Base-by-base conservation (phyloP, 2,888 invertebrate species). In the Cantharis lateralis region DNA sequence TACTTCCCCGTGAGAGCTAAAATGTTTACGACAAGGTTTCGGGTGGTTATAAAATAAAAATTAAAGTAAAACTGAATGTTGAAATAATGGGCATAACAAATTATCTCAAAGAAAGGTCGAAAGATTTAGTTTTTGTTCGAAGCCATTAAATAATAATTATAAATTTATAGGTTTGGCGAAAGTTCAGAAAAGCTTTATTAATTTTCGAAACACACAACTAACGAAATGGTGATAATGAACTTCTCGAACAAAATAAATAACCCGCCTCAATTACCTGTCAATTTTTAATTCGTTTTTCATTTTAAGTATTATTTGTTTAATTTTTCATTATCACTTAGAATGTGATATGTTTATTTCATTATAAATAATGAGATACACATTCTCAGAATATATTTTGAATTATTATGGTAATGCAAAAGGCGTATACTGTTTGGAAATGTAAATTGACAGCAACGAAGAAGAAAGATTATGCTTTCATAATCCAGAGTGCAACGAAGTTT, bases 351-450 rank as follows among this genome's bases (percentile, higher is more conserved):
- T 71, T 18, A 74, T 78, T 69, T 63, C 63, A n/a, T 74, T 76
- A 62, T 74, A 74, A 78, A 76, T 76, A 72, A 78, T 66, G 74
- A 72, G 74, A 16, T 26, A 82, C 84, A 84, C 85, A 85, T 85
- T 85, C 86, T 84, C 82, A 84, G 84, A 83, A 83, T 81, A 82
- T 87, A 66, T 86, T 87, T 87, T 87, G 87, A 88, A 88, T 88
- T 88, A 88, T 88, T 88, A 88, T 87, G 88, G 87, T 88, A 87
- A 88, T 88, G 86, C 85, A 83, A 86, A 86, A 88, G 88, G 88
- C 88, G 87, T 87, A 87, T 84, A 87, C 87, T 87, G 87, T 87
- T 88, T 87, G 88, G 83, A 87, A 87, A 88, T 87, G 86, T 87
- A 88, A 88, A 88, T 88, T 88, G 87, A 87, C 87, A 87, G 88